Percentiles rank a stretch among this genome's conserved stretches.
Evolutionary conservation across 2,113 vertebrate genomes (phyloP).

Genomic region (Manacus vitellinus): DNA sequence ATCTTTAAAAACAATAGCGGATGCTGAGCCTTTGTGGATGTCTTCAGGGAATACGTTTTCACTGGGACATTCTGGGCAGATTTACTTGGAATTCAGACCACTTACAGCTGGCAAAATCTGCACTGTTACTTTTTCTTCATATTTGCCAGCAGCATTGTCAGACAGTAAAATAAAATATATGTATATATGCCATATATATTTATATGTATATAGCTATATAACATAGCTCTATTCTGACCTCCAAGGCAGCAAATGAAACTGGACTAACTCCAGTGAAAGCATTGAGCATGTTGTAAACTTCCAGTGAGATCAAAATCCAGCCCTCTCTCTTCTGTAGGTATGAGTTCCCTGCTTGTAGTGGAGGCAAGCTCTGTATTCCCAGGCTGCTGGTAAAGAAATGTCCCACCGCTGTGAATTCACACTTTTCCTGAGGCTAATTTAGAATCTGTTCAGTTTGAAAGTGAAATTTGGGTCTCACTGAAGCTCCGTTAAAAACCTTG

Average conservation of each 20-base stretch:
- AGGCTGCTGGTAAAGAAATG: background rate
- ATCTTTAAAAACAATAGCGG: constrained; percentile 33
- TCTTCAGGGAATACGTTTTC: background rate
- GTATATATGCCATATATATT: background rate
- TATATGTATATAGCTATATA: background rate
- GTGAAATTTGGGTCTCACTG: background rate
- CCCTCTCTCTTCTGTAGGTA: background rate
- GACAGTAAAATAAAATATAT: background rate
- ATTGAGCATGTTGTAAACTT: background rate
- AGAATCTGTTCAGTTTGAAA: background rate
- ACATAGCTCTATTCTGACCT: background rate
- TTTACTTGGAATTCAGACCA: constrained; percentile 26
- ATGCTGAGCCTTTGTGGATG: background rate
- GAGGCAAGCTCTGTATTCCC: background rate
- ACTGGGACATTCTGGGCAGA: background rate
- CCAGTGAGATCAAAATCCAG: background rate
- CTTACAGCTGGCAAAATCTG: background rate
- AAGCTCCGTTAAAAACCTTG: background rate
- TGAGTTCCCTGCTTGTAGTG: rapidly evolving
- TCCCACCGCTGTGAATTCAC: background rate
- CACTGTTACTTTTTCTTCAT: background rate
- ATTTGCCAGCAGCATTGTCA: background rate
- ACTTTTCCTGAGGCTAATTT: background rate
- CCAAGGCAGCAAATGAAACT: background rate
- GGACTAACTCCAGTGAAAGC: background rate